Evolutionary conservation across 2,797 vertebrate genomes (phyloP).

Genomic region (Enteromius radiatus): DNA sequence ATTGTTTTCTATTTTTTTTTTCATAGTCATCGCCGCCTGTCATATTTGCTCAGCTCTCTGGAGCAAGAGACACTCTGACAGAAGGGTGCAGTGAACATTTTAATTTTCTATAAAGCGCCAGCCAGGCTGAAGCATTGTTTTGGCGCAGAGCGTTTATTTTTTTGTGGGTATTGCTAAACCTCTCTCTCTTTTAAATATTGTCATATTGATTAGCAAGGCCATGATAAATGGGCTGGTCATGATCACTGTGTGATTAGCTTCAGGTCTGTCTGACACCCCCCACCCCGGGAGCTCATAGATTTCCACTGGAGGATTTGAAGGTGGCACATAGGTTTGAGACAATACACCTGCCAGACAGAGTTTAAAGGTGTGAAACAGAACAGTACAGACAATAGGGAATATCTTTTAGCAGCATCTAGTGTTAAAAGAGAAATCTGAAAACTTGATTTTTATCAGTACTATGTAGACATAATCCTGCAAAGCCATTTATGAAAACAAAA

Average conservation of each 20-base stretch:
- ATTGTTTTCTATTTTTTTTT: constrained; percentile 13
- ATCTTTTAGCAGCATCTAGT: background rate
- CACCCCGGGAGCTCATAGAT: constrained; percentile 21
- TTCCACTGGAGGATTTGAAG: constrained; percentile 36
- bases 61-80: constrained; percentile 49
- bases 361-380: constrained; percentile 6
- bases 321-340: constrained; percentile 10
- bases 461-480: background rate
- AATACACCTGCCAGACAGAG: constrained; percentile 8
- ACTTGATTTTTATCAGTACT: background rate
- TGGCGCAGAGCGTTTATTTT: constrained; percentile 8
- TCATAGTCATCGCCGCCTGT: constrained; percentile 38
- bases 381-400: background rate
- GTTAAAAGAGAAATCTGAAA: background rate
- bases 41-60: constrained; percentile 43
- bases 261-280: constrained; percentile 25
- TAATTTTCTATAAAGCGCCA: constrained; percentile 26
- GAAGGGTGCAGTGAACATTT: constrained; percentile 41
- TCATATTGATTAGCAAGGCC: constrained; percentile 39
- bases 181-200: constrained; percentile 13
- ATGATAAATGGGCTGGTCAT: constrained; percentile 43
- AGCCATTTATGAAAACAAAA: background rate
- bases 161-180: constrained; percentile 8
- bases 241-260: constrained; percentile 32
- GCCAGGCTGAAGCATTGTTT: constrained; percentile 11